Percentiles rank a stretch among this genome's conserved stretches.
Conservation (phyloP, 2,888 invertebrate genomes). For the Argynnis bischoffii region DNA sequence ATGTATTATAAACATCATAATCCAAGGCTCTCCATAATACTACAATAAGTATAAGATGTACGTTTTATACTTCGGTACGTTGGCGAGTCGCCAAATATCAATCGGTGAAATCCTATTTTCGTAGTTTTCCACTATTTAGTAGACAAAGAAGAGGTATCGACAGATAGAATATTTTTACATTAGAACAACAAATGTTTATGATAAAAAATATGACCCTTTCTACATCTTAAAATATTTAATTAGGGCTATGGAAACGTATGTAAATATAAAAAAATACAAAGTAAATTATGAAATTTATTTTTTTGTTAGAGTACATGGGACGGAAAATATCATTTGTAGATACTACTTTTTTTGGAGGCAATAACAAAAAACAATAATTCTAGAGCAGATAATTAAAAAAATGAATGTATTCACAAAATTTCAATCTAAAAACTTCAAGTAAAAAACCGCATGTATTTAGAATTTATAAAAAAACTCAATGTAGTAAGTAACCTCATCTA, state of each 20-base stretch:
- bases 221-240: too few relatives aligned
- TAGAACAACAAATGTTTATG: neutral
- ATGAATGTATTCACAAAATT: neutral
- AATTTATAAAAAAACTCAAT: neutral
- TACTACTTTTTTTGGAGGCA: too few relatives aligned
- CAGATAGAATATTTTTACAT: neutral
- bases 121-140: slow-evolving; percentile 53
- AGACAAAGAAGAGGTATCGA: slow-evolving; percentile 44
- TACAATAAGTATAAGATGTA: slow-evolving; percentile 18
- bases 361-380: too few relatives aligned
- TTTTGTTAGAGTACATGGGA: too few relatives aligned
- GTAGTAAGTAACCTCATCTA: neutral
- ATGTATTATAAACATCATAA: neutral
- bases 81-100: slow-evolving; percentile 58
- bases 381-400: too few relatives aligned
- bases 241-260: too few relatives aligned
- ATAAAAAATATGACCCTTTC: too few relatives aligned
- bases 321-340: too few relatives aligned
- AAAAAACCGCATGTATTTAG: neutral
- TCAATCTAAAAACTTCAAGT: neutral
- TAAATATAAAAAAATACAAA: too few relatives aligned
- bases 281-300: too few relatives aligned
- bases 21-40: neutral
- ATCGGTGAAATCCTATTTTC: slow-evolving; percentile 62
- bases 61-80: slow-evolving; percentile 37